Base-by-base conservation (phyloP, 2,888 invertebrate species). In the Drosophila suboccidentalis region DNA sequence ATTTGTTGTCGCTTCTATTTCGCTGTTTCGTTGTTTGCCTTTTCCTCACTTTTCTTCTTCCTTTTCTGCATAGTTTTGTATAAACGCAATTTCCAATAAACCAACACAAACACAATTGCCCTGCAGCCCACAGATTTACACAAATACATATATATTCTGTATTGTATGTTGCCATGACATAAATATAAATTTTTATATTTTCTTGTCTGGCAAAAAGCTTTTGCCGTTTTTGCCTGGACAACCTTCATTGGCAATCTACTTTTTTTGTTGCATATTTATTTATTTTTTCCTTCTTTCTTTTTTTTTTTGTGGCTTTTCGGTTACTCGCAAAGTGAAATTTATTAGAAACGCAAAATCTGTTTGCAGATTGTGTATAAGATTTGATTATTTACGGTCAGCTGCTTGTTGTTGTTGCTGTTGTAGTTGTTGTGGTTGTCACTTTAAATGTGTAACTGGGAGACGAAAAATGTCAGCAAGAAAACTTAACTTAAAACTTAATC, bases 321-420 rank as follows among this genome's bases (percentile, higher is more conserved):
- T 67, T 54, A 81, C 69, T 65, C 29, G 69, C 87, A 86, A 88
- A 86, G 89, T 85, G 82, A 89, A 89, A 85, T 89, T 89, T 85
- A 89, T 85, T 89, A 89, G 89, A 82, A 89, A 84, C 75, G 85
- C 87, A 82, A 87, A 85, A 89, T 85, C 84, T 87, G 85, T 87
- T 89, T 87, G 82, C 75, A 87, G 85, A 85, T 85, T 87, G 89
- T 83, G 77, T 74, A 79, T 62, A 74, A 87, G 80, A 85, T 85
- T 87, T 89, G 77, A 87, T 89, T 82, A 84, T 85, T 85, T 87
- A 85, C 84, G 87, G 73, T 84, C 73, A 79, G 82, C 72, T 78
- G 64, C 57, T 71, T 78, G 66, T 54, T 71, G 36, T 41, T 78
- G 66, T 54, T 71, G 36, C 36, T 46, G 17, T n/a, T 67, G 36